Evolutionary conservation across 2,797 vertebrate genomes (phyloP), one percentile per base, ranked within the genome.

Genomic region (Sparus aurata): DNA sequence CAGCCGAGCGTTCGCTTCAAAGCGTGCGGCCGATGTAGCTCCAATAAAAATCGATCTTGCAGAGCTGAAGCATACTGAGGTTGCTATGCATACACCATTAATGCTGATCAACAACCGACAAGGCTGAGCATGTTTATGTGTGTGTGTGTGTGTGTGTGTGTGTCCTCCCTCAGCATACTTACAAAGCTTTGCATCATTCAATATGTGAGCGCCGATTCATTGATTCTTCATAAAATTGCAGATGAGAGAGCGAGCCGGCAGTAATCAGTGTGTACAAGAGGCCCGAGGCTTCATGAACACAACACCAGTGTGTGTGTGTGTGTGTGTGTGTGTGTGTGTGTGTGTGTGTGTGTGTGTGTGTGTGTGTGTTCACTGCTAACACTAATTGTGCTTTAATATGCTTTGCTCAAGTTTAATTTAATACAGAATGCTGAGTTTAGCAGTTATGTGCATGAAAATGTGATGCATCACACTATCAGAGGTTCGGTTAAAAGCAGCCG

Each of bases 191-290:
- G 89, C 82, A 87, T 91, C 85, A 86, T 91, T 92, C 85, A 87
- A 75, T 69, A 79, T 69, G 59, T 75, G 80, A 23, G 69, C 47
- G 41, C 53, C 12, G 27, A 86, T 82, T 85, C 89, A 92, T 93
- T 77, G 90, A 93, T 92, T 89, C 82, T 68, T 85, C 86, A 88
- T 87, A 87, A 92, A 85, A 85, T 88, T 89, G 90, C 89, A 90
- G 87, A 92, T 85, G 86, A 90, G 91, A 89, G 67, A 61, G 61
- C 75, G 11, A 47, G 82, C 54, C 34, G 60, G 49, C 78, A 79
- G 82, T 82, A 72, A 87, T 89, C 75, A 79, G 85, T 27, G 82
- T 65, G 46, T 62, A 69, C 65, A 69, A 52, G 71, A 59, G 50
- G 59, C 78, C 82, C 0, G 55, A 87, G 80, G 78, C 68, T 58